These are phyloP conservation scores for Poicephalus gulielmi DNA, from an alignment of 2,113 vertebrate species.

Conservation along the genomic window DNA sequence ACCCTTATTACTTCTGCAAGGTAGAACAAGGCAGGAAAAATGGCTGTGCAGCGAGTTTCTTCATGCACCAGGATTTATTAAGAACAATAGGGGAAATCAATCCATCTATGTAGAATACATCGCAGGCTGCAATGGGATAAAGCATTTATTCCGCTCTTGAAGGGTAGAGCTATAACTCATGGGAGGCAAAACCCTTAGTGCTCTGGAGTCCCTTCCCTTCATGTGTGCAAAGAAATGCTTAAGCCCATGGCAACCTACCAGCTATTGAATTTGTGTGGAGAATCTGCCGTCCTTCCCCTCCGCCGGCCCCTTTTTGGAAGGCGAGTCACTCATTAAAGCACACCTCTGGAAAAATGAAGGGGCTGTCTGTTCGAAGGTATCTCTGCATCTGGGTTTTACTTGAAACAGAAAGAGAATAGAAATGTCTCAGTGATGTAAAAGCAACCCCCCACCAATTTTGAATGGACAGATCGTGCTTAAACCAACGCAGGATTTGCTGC, in stretches of 20 bases:
- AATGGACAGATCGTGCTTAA: conserved; percentile 8
- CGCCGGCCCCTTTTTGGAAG: conserved; percentile 65
- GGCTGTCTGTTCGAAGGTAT: conserved; percentile 53
- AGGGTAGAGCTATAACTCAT: conserved; percentile 70
- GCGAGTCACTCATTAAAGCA: conserved; percentile 63
- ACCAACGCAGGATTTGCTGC: neutral
- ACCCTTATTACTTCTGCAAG: conserved; percentile 66
- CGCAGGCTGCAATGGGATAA: conserved; percentile 62
- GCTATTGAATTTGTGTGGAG: conserved; percentile 68
- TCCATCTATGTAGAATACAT: conserved; percentile 69
- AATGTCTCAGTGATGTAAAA: conserved; percentile 37
- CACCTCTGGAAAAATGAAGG: conserved; percentile 67
- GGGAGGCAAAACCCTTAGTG: conserved; percentile 66
- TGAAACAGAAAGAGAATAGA: conserved; percentile 58
- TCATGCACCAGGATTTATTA: conserved; percentile 63
- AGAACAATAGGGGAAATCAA: conserved; percentile 70
- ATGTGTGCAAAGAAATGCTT: conserved; percentile 65
- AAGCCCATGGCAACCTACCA: conserved; percentile 63
- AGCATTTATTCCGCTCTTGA: conserved; percentile 68
- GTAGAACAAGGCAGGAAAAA: conserved; percentile 68
- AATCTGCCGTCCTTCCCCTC: conserved; percentile 59
- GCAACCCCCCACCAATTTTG: conserved; percentile 24
- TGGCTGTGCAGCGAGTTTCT: conserved; percentile 61
- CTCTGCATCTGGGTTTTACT: conserved; percentile 33
- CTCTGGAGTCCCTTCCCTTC: conserved; percentile 59